A percentile compares a stretch with the other conserved stretches of the same genome.
phyloP scores from a whole-genome alignment of 1,140 invertebrate species.

The Lethocerus indicus region DNA sequence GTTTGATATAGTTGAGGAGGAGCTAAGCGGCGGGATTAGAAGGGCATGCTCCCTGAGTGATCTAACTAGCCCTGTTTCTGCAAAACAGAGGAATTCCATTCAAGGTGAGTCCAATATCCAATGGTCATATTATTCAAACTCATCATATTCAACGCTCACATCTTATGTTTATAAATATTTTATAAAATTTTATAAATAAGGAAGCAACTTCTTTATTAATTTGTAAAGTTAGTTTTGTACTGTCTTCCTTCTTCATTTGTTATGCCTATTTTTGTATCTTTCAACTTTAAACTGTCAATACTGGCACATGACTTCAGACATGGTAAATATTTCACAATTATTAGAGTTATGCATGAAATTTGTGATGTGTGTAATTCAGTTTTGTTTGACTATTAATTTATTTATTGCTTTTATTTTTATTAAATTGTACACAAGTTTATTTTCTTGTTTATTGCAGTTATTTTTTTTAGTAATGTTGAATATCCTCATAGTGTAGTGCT shows the following conservation, averaged over 20 bases:
- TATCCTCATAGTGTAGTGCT: no score
- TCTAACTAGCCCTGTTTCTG: constrained; percentile 29
- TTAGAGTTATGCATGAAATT: no score
- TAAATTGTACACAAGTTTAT: no score
- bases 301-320: no score
- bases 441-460: no score
- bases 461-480: no score
- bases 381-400: no score
- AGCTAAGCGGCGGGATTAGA: constrained; percentile 32
- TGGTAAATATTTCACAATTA: no score
- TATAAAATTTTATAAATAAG: neutral
- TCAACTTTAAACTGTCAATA: no score
- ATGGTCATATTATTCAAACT: neutral
- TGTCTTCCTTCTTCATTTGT: neutral
- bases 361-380: no score
- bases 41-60: constrained; percentile 56
- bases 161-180: neutral
- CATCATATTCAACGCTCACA: neutral
- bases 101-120: neutral
- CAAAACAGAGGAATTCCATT: neutral
- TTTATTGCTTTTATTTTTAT: no score
- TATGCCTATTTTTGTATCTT: no score
- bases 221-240: neutral
- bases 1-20: constrained; percentile 28
- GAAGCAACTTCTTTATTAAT: neutral